These are phyloP conservation scores for Apostichopus leukothele DNA, from an alignment of 53 echinoderm and acorn worm genomes.

Conservation along the genomic window DNA sequence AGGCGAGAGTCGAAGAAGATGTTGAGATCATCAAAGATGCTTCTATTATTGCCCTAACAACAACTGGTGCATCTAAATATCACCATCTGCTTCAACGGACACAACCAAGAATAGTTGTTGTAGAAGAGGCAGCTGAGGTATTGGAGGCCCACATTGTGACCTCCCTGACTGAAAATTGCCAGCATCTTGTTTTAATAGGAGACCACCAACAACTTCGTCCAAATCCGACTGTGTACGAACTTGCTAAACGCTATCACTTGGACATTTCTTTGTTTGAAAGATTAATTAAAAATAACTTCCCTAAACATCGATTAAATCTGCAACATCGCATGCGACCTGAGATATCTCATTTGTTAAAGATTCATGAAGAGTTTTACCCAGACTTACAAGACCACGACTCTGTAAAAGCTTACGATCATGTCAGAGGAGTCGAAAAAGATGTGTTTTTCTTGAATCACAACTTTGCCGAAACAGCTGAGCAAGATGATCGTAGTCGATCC, in stretches of 20 bases:
- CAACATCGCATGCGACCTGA: constrained; percentile 94
- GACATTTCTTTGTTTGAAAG: constrained; percentile 78
- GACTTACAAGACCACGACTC: constrained; percentile 57
- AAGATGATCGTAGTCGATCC: constrained; percentile 70
- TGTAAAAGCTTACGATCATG: constrained; percentile 50
- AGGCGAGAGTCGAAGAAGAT: constrained; percentile 68
- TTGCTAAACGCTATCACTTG: constrained; percentile 70
- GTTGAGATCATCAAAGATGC: constrained; percentile 58
- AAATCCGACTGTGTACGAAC: constrained; percentile 64
- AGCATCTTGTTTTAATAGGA: constrained; percentile 88
- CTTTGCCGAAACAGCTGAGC: constrained; percentile 52
- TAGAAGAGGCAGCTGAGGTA: constrained; percentile 87
- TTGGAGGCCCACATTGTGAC: constrained; percentile 77
- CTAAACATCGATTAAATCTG: constrained; percentile 49
- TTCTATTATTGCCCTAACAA: constrained; percentile 74
- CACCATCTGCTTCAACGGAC: constrained; percentile 69
- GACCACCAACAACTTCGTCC: constrained; percentile 79
- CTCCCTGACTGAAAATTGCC: constrained; percentile 71
- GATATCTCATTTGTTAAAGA: constrained; percentile 74
- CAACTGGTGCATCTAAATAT: constrained; percentile 76
- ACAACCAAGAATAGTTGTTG: constrained; percentile 74
- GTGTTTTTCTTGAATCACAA: constrained; percentile 59
- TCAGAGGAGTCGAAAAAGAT: constrained; percentile 60
- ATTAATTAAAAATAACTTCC: constrained; percentile 65
- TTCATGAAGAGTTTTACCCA: constrained; percentile 58